Evolutionary conservation across 2,797 vertebrate species (phyloP).

Genomic region (Adelosebastes latens): DNA sequence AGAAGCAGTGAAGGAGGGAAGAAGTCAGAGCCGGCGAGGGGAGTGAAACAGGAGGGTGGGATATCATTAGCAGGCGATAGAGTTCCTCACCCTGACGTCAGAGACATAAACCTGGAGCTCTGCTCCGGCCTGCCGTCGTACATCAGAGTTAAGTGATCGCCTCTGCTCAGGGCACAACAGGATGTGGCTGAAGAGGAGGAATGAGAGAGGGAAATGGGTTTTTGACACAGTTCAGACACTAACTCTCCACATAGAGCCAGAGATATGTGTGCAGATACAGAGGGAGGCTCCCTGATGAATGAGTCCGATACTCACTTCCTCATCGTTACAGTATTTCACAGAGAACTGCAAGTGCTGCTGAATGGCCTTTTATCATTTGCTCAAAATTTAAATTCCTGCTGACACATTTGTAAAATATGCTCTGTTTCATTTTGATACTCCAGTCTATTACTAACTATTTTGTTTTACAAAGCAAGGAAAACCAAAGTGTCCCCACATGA

Average conservation of each 20-base stretch:
- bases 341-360: not conserved
- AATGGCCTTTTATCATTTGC: not conserved
- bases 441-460: not conserved
- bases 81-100: constrained; percentile 65
- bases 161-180: constrained; percentile 60
- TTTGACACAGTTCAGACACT: constrained; percentile 61
- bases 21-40: constrained; percentile 16
- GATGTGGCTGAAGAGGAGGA: constrained; percentile 61
- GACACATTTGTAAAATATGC: not conserved
- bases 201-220: constrained; percentile 65
- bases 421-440: not conserved
- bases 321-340: constrained; percentile 6
- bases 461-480: not conserved
- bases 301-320: constrained; percentile 3
- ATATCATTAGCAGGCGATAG: constrained; percentile 48
- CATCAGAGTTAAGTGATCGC: constrained; percentile 64
- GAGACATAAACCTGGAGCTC: constrained; percentile 62
- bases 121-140: constrained; percentile 48
- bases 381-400: not conserved
- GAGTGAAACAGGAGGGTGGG: constrained; percentile 4
- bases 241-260: constrained; percentile 31
- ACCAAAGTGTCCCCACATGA: not conserved
- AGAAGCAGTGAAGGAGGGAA: constrained; percentile 24
- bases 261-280: constrained; percentile 36
- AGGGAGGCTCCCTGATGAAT: constrained; percentile 26